Base-by-base conservation (phyloP, 2,797 vertebrate species). In the Harpagifer antarcticus region DNA sequence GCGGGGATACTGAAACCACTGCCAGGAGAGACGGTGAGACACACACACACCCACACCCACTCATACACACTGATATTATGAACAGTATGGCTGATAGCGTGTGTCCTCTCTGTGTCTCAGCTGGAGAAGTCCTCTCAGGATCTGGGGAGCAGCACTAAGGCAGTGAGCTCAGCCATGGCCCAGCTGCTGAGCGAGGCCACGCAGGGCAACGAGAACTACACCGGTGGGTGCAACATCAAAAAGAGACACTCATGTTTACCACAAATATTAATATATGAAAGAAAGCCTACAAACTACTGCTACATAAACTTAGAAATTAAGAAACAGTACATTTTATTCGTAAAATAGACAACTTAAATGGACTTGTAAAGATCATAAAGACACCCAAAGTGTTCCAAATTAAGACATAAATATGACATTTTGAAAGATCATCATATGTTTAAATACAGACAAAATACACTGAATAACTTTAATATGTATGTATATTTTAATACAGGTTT, bases 171-270 rank as follows among this genome's bases (percentile, higher is more conserved):
- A 0, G 96, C 98, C 75, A 97, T 99, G 0, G 98, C 98, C 66
- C 97, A 99, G 86, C 94, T 99, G 31, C 88, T 99, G 66, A 98
- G 98, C 37, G 98, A 99, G 81, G 96, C 97, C 44, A 96, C 97
- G 11, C 98, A 98, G 83, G 98, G 98, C 86, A 98, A 99, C 0
- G 98, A 99, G 92, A 99, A 99, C 91, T 99, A 99, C 77, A 97
- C 97, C 91, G 98, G 98, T 98, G 90, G 43, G 23, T n/a, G 2
- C 44, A 49, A 27, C 27, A 27, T 37, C 33, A 37, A 37, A 6
- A 37, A 8, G 33, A 37, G 6, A 37, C 33, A 37, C 33, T 49
- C 7, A 33, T 10, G 37, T 58, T 19, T 13, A 45, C 44, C 6
- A 19, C 20, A 53, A 11, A 47, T 33, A 27, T 15, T 0, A 13